phyloP scores from a whole-genome alignment of 2,888 invertebrate species.

The Dendrolimus pini region DNA sequence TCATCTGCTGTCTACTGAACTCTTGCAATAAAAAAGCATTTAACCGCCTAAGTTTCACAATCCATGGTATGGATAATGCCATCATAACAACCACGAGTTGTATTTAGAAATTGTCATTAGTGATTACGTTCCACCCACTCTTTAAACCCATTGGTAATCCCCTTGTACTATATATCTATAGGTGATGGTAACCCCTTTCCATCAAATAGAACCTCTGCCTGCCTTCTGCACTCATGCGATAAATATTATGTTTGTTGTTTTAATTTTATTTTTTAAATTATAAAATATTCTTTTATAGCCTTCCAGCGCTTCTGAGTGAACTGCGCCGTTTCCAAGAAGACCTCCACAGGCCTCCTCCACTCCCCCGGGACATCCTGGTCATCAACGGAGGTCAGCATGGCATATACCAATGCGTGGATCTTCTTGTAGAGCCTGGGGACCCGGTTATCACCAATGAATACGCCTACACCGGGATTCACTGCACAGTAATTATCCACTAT shows the following conservation, averaged over 20 bases:
- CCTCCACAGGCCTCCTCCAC: conserved; percentile 80
- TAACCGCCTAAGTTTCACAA: neutral
- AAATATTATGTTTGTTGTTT: no score
- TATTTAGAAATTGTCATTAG: neutral
- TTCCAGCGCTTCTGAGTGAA: conserved; percentile 74
- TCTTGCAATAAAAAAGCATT: neutral
- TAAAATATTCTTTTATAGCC: conserved; percentile 38
- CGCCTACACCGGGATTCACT: conserved; percentile 82
- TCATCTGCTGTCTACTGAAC: no score
- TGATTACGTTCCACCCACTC: no score
- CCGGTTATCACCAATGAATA: conserved; percentile 83
- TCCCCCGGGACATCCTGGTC: conserved; percentile 78
- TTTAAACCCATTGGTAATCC: no score
- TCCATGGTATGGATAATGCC: neutral
- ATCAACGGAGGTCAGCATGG: conserved; percentile 88
- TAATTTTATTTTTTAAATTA: no score
- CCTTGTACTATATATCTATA: no score
- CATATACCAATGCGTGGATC: conserved; percentile 83
- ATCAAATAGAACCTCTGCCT: no score
- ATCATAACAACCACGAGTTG: neutral
- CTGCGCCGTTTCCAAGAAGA: conserved; percentile 79
- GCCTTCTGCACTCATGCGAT: no score
- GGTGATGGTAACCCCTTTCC: no score
- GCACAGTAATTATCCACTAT: conserved; percentile 71
- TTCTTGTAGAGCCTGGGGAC: conserved; percentile 82